Evolutionary conservation across 2,113 vertebrate species (phyloP).

Genomic region (Lutjanus erythropterus): DNA sequence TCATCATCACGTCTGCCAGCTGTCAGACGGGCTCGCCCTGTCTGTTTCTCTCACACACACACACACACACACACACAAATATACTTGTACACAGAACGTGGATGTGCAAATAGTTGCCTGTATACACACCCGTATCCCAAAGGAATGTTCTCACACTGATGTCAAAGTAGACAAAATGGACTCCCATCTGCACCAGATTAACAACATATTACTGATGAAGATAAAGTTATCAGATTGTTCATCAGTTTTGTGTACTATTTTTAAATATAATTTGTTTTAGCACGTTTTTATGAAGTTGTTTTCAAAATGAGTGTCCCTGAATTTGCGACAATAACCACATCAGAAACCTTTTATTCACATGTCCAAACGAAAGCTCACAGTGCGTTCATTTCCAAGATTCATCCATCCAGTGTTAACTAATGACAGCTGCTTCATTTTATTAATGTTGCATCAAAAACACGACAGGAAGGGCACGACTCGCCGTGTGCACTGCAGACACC

Average conservation of each 20-base stretch:
- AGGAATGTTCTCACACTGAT: conserved; percentile 38
- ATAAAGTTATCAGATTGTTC: not conserved
- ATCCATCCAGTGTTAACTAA: not conserved
- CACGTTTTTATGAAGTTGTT: too few species aligned
- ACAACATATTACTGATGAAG: not conserved
- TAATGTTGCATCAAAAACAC: not conserved
- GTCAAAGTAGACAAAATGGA: not conserved
- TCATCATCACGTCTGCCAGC: conserved; percentile 52
- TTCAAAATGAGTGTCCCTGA: not conserved
- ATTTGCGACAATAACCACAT: not conserved
- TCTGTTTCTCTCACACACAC: not conserved
- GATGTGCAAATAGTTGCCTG: conserved; percentile 6
- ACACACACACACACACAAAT: not conserved
- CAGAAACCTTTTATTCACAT: not conserved
- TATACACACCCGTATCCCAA: conserved; percentile 7
- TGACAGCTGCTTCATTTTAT: not conserved
- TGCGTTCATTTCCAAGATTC: not conserved
- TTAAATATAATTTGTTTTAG: not conserved
- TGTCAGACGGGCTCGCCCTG: conserved; percentile 29
- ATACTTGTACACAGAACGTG: not conserved
- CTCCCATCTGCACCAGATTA: not conserved
- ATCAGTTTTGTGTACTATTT: not conserved
- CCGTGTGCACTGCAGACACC: not conserved
- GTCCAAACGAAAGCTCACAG: not conserved
- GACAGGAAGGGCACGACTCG: not conserved